Percentiles rank a stretch among this genome's conserved stretches.
Evolutionary conservation across 2,888 invertebrate species (phyloP).

Genomic region (Hartigia nigra): DNA sequence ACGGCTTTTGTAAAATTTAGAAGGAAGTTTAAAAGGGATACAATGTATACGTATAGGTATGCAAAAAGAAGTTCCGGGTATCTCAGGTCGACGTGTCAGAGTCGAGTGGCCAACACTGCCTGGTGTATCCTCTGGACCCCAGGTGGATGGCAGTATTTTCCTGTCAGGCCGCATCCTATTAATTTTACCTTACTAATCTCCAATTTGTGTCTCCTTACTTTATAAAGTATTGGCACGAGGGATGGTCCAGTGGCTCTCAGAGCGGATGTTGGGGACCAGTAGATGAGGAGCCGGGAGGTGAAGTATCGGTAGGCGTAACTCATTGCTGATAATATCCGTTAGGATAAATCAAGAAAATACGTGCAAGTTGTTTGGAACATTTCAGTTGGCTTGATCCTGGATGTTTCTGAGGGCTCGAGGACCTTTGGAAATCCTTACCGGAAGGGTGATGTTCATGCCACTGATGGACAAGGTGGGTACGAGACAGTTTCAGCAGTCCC

Average conservation of each 20-base stretch:
- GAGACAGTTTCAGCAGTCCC: not conserved
- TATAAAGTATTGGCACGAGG: constrained; percentile 35
- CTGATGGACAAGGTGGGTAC: not conserved
- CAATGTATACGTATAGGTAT: not conserved
- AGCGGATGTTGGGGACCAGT: not conserved
- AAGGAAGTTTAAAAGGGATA: not conserved
- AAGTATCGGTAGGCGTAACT: not conserved
- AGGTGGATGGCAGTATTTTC: constrained; percentile 47
- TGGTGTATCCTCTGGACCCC: constrained; percentile 29
- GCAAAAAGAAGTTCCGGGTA: not conserved
- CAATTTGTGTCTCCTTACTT: constrained; percentile 56
- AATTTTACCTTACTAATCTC: constrained; percentile 60
- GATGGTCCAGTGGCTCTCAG: not conserved
- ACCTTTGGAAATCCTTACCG: not conserved
- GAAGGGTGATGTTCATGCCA: not conserved
- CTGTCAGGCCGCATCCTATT: constrained; percentile 52
- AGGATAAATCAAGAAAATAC: not conserved
- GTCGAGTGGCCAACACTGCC: not conserved
- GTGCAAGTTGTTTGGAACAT: no score
- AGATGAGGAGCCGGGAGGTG: not conserved
- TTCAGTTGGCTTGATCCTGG: not conserved
- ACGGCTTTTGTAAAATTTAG: not conserved
- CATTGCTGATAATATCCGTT: not conserved
- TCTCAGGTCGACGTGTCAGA: not conserved
- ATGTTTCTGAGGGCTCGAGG: not conserved